These are phyloP conservation scores for Megaceryle alcyon DNA, from an alignment of 2,797 vertebrate genomes.

Conservation along the genomic window DNA sequence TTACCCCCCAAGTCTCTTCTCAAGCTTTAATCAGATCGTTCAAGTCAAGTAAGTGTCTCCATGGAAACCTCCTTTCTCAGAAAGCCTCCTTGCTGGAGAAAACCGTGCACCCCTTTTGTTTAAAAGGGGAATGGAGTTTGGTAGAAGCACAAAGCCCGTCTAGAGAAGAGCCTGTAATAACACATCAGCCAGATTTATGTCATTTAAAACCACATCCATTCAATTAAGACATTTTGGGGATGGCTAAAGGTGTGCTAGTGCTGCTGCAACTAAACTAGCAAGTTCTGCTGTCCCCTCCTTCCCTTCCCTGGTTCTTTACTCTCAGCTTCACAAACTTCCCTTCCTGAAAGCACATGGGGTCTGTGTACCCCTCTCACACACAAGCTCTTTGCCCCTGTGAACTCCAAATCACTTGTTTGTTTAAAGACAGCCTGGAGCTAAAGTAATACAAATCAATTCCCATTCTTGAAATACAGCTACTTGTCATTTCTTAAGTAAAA, in stretches of 20 bases:
- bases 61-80: conserved; percentile 50
- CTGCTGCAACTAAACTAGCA: not conserved
- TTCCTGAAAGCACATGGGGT: not conserved
- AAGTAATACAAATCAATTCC: not conserved
- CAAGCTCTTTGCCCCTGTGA: not conserved
- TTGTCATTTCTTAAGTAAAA: not conserved
- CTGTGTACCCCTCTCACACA: not conserved
- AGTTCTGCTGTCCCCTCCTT: not conserved
- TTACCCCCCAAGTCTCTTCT: not conserved
- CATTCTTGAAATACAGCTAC: not conserved
- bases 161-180: not conserved
- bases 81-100: not conserved
- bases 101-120: not conserved
- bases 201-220: not conserved
- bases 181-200: not conserved
- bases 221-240: not conserved
- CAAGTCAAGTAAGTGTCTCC: conserved; percentile 20
- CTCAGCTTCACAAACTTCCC: not conserved
- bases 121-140: not conserved
- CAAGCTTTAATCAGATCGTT: not conserved
- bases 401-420: not conserved
- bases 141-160: not conserved
- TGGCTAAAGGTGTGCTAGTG: not conserved
- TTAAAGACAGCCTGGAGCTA: not conserved
- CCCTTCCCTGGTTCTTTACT: not conserved